Evolutionary conservation across 2,888 invertebrate species (phyloP), one percentile per base, ranked within the genome.

Genomic region (Apotomis turbidana): DNA sequence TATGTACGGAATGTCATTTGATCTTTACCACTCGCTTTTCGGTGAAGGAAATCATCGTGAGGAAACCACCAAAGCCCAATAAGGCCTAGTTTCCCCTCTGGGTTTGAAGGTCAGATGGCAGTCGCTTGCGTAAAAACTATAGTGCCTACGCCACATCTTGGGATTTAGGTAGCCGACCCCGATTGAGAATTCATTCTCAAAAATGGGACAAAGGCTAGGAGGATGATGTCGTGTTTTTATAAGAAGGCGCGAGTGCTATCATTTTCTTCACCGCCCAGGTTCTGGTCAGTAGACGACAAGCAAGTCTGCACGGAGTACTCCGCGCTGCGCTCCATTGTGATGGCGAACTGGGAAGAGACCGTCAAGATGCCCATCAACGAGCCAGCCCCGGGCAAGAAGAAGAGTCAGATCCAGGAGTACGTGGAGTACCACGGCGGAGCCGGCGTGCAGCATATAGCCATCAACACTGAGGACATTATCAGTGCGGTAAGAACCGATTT

Each of bases 341-440:
- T 99, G 95, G 97, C 98, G 1, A 99, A 99, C 88, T 99, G 96
- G 94, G 99, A 99, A 85, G 99, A 99, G 89, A 99, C 97, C 0
- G 96, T 99, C 5, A 98, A 98, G 91, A 88, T 99, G 95, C 99
- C 99, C 8, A 98, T 99, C 81, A 99, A 99, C 87, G 99, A 99
- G 87, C 99, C 99, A 3, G 99, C 99, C 0, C 89, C 95, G 0
- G 99, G 99, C 3, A 98, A 97, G 87, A 97, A 96, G 91, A 98
- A 98, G 88, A 99, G 99, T 76, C 99, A 99, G 94, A 99, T 99
- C 78, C 97, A 99, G 87, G 99, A 99, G 88, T 99, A 97, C 86
- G 98, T 99, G 57, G 99, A 99, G 82, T 99, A 99, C 87, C 98
- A 99, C 85, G 99, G 99, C 0, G 98, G 99, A 0, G 97, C 98